Conservation (phyloP, 1,140 invertebrate genomes). For the Drosophila prosaltans region DNA sequence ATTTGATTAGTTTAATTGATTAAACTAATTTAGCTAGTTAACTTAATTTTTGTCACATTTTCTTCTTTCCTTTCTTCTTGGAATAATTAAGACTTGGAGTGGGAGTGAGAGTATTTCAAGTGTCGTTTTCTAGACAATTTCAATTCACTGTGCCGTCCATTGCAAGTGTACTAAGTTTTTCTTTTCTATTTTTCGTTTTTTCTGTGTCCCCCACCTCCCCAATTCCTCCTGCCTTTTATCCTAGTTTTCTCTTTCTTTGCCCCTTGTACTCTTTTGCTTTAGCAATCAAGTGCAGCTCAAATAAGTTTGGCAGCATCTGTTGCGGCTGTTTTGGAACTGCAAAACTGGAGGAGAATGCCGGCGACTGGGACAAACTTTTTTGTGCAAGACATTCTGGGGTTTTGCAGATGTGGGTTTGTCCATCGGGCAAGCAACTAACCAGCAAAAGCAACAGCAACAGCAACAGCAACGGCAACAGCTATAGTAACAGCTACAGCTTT, state of each 20-base stretch:
- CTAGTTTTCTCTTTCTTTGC: background rate
- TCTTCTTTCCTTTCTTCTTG: too few relatives aligned
- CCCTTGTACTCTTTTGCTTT: background rate
- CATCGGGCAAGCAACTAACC: slow-evolving; percentile 47
- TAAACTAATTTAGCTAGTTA: too few relatives aligned
- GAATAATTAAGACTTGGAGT: too few relatives aligned
- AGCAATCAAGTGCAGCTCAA: slow-evolving; percentile 46
- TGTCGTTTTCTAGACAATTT: background rate
- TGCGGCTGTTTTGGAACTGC: slow-evolving; percentile 48
- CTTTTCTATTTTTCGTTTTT: background rate
- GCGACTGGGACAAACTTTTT: slow-evolving; percentile 57
- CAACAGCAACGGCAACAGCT: slow-evolving; percentile 29
- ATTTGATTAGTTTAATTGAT: too few relatives aligned
- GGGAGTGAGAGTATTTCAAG: background rate
- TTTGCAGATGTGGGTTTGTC: slow-evolving; percentile 57
- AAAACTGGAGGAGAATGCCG: slow-evolving; percentile 14
- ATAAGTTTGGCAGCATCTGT: slow-evolving; percentile 63
- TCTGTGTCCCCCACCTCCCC: background rate
- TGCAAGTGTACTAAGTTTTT: background rate
- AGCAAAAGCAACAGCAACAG: slow-evolving; percentile 31
- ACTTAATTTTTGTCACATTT: too few relatives aligned
- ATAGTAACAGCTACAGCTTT: slow-evolving; percentile 44
- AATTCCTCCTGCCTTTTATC: background rate
- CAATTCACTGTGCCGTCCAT: background rate
- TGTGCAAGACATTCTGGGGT: slow-evolving; percentile 66